phyloP scores from a whole-genome alignment of 1,140 invertebrate genomes.

The Vollenhovia emeryi region DNA sequence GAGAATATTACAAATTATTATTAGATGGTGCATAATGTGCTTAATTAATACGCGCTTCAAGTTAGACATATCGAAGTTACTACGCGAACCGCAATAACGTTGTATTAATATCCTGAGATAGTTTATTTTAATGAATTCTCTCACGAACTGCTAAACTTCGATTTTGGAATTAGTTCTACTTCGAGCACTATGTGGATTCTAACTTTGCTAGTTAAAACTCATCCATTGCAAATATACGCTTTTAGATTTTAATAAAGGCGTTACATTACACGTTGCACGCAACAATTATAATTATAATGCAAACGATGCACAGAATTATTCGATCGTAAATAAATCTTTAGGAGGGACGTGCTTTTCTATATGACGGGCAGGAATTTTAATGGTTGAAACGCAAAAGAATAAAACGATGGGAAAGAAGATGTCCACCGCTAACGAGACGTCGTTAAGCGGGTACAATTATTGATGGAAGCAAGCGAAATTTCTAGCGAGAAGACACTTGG shows the following conservation, averaged over 20 bases:
- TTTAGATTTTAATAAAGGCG: slow-evolving; percentile 35
- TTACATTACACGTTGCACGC: not conserved
- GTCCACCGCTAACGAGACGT: slow-evolving; percentile 73
- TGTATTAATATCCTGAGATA: slow-evolving; percentile 43
- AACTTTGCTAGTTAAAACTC: slow-evolving; percentile 23
- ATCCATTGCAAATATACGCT: slow-evolving; percentile 19
- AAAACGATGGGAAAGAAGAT: slow-evolving; percentile 62
- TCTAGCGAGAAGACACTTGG: slow-evolving; percentile 1
- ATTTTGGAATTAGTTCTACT: slow-evolving; percentile 49
- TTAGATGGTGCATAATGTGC: not conserved
- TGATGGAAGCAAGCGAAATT: slow-evolving; percentile 56
- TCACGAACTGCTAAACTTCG: slow-evolving; percentile 44
- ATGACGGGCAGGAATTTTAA: slow-evolving; percentile 69
- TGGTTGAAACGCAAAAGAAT: slow-evolving; percentile 64
- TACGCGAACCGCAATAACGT: slow-evolving; percentile 20
- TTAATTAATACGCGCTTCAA: slow-evolving; percentile 41
- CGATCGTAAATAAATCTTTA: slow-evolving; percentile 23
- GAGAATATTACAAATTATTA: not conserved
- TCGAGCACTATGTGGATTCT: slow-evolving; percentile 28
- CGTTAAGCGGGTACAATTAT: slow-evolving; percentile 77
- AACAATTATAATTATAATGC: slow-evolving; percentile 29
- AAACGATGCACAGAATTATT: not conserved
- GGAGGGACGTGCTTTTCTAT: slow-evolving; percentile 7
- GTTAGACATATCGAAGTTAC: slow-evolving; percentile 25
- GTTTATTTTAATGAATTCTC: slow-evolving; percentile 48